Evolutionary conservation across 92 coral and sea anemone species (phyloP).

Genomic region (Desmophyllum pertusum): DNA sequence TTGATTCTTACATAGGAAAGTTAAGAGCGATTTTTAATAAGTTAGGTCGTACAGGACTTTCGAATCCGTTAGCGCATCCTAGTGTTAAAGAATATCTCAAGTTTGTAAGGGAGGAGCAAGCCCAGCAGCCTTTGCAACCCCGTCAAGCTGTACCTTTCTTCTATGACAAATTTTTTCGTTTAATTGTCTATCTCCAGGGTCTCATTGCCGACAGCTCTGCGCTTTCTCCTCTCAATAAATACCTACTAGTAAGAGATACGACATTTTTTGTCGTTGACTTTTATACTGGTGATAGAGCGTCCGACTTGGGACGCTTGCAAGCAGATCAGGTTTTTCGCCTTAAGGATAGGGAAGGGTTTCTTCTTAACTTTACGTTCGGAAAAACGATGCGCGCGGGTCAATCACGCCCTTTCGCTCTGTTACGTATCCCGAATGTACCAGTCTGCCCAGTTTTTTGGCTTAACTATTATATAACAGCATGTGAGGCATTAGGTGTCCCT

Average conservation of each 20-base stretch:
- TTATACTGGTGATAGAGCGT: not conserved
- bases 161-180: not conserved
- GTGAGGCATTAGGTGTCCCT: too few species aligned
- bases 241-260: too few species aligned
- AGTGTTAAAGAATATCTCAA: constrained; percentile 31
- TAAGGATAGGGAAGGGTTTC: too few species aligned
- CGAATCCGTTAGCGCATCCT: constrained; percentile 19
- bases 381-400: too few species aligned
- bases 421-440: too few species aligned
- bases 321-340: not conserved
- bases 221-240: too few species aligned
- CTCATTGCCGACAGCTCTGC: too few species aligned
- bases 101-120: constrained; percentile 49
- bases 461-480: too few species aligned
- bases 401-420: too few species aligned
- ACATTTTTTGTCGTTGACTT: not conserved
- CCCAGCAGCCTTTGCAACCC: constrained; percentile 22
- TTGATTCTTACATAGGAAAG: constrained; percentile 40
- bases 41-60: constrained; percentile 29
- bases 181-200: too few species aligned
- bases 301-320: not conserved
- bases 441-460: too few species aligned
- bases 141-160: too few species aligned
- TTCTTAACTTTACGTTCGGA: not conserved
- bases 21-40: constrained; percentile 18